Evolutionary conservation across 35 echinoderm and acorn worm genomes (phyloP).

Genomic region (Stichopus chloronotus): DNA sequence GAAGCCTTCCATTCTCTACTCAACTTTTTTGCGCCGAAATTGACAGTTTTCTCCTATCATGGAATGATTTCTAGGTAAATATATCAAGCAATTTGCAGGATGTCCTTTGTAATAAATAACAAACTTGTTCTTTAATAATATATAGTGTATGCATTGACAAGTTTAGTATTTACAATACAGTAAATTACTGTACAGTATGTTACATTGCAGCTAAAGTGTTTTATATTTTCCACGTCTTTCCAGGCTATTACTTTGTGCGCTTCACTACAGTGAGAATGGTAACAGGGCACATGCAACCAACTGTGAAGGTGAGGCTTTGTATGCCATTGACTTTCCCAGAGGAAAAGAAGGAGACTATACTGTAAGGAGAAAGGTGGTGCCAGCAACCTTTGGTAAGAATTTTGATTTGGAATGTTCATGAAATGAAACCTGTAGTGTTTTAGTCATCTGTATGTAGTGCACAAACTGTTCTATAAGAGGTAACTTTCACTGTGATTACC

Average conservation of each 20-base stretch:
- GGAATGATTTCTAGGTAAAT: too few species aligned
- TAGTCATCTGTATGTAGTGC: too few species aligned
- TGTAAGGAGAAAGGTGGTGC: background rate
- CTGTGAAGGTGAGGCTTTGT: background rate
- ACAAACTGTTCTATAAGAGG: too few species aligned
- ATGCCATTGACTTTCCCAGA: slow-evolving; percentile 20
- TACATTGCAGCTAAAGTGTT: too few species aligned
- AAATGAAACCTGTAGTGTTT: background rate
- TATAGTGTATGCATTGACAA: background rate
- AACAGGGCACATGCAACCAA: background rate
- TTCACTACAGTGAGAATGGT: slow-evolving; percentile 57
- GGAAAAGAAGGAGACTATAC: slow-evolving; percentile 35
- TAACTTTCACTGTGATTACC: too few species aligned
- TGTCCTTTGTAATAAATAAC: too few species aligned
- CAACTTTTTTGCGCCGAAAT: too few species aligned
- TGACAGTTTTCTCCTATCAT: too few species aligned
- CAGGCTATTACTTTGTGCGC: slow-evolving; percentile 23
- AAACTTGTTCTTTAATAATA: background rate
- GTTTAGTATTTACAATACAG: background rate
- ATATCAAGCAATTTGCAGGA: too few species aligned
- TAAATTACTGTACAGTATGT: too few species aligned
- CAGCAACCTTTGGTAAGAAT: background rate
- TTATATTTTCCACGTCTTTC: background rate
- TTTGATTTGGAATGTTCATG: background rate
- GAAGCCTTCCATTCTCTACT: too few species aligned